Evolutionary conservation across 2,797 vertebrate genomes (phyloP), one percentile per base, ranked within the genome.

Genomic region (Ciconia nigra): DNA sequence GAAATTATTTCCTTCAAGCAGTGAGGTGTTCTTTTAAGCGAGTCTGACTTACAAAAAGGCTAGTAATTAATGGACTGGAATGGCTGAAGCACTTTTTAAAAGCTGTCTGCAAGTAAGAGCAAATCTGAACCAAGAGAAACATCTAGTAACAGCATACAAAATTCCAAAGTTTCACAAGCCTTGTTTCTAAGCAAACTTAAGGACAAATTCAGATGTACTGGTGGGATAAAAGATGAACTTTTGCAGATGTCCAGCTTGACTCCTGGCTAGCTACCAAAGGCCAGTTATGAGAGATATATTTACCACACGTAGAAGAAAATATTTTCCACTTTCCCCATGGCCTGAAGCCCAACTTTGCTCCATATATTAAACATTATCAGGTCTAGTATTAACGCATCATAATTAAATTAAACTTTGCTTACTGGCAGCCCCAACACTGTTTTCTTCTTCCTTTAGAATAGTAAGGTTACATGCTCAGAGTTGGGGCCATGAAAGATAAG

Each of bases 191-290:
- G 71, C 26, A 91, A 92, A 71, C 71, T 77, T 57, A 71, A 72
- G 65, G 46, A 89, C 69, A 96, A 89, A 90, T 11, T 59, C 44
- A 91, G 57, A 85, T 2, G 0, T 33, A 51, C 29, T 65, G 54
- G 52, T 89, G 67, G 83, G 46, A 88, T 0, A 77, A 35, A 74
- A 93, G 55, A 93, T n/a, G 29, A 91, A 85, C 81, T 87, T 85
- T 62, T 87, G 80, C 74, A 95, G 81, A 90, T 81, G 82, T 65
- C 51, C 2, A 5, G 46, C 49, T 77, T 69, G 82, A 70, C 49
- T 86, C 54, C 66, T 95, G 83, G 91, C 76, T 65, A 87, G 51
- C 39, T 80, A 69, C 88, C 87, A 95, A 87, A 93, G 55, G 35
- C 85, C 49, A 78, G 29, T 42, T 65, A 39, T 17, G 39, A 91